These are phyloP conservation scores for Sceloporus tristichus DNA, from an alignment of 2,113 vertebrate genomes.

Conservation along the genomic window DNA sequence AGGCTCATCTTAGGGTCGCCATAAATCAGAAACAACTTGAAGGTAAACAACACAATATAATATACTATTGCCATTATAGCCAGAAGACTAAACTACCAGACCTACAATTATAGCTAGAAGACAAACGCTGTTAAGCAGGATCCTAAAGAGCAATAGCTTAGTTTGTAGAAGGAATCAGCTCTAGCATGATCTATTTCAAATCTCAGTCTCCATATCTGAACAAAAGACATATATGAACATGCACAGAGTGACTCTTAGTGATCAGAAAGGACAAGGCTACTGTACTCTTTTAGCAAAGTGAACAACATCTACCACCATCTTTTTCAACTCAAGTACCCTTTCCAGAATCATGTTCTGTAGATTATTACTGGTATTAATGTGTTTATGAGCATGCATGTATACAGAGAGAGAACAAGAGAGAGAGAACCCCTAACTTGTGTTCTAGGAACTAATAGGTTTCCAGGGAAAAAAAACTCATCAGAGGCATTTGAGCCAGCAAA, in stretches of 20 bases:
- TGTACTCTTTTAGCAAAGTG: not conserved
- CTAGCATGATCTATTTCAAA: not conserved
- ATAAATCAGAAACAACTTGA: too few species aligned
- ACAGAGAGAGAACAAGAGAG: not conserved
- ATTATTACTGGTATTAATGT: not conserved
- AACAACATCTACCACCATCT: too few species aligned
- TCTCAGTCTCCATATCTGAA: not conserved
- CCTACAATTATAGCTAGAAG: not conserved
- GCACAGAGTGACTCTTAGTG: not conserved
- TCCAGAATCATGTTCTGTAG: not conserved
- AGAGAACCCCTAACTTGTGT: not conserved
- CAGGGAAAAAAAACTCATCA: slow-evolving; percentile 14
- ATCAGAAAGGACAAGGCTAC: not conserved
- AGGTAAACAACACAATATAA: too few species aligned
- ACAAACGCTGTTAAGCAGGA: not conserved
- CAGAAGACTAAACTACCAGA: too few species aligned
- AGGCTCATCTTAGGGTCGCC: too few species aligned
- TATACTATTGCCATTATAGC: too few species aligned
- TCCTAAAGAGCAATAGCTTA: not conserved
- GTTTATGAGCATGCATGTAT: too few species aligned
- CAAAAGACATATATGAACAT: not conserved
- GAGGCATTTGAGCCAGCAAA: not conserved
- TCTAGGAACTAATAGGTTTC: slow-evolving; percentile 10
- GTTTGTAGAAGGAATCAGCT: not conserved
- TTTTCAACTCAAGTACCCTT: too few species aligned